Conservation (phyloP, 2,113 vertebrate genomes). For the Gallinago media region DNA sequence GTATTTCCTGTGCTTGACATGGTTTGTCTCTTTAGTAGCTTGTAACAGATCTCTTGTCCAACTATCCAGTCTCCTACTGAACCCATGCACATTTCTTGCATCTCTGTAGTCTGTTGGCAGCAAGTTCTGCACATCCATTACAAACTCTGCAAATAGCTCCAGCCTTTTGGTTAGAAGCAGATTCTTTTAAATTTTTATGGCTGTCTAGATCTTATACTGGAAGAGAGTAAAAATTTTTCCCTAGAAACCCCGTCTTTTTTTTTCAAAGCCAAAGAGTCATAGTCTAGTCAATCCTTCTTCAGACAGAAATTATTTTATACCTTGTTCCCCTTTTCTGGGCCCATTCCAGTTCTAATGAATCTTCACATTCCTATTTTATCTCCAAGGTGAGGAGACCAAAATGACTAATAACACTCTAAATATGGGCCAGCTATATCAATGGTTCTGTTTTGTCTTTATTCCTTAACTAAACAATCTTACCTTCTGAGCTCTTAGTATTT, state of each 20-base stretch:
- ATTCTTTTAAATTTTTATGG: neutral
- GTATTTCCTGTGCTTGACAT: neutral
- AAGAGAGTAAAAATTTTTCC: neutral
- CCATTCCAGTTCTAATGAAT: neutral
- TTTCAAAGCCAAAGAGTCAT: neutral
- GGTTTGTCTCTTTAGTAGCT: neutral
- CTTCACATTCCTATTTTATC: neutral
- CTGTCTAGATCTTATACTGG: neutral
- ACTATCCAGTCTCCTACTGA: neutral
- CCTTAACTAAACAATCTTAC: neutral
- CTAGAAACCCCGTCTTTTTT: neutral
- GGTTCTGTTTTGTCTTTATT: neutral
- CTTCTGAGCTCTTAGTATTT: neutral
- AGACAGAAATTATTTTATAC: neutral
- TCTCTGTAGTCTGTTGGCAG: accelerated
- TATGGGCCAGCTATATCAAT: neutral
- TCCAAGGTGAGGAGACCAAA: neutral
- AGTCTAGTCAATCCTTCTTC: neutral
- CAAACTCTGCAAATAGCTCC: neutral
- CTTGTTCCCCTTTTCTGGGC: neutral
- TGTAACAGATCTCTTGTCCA: neutral
- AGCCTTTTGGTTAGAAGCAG: neutral
- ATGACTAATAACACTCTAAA: neutral
- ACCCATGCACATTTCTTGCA: neutral
- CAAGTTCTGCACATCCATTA: neutral